A percentile compares a stretch with the other conserved stretches of the same genome.
Conservation (phyloP, 2,888 invertebrate genomes). For the Fragum fragum region DNA sequence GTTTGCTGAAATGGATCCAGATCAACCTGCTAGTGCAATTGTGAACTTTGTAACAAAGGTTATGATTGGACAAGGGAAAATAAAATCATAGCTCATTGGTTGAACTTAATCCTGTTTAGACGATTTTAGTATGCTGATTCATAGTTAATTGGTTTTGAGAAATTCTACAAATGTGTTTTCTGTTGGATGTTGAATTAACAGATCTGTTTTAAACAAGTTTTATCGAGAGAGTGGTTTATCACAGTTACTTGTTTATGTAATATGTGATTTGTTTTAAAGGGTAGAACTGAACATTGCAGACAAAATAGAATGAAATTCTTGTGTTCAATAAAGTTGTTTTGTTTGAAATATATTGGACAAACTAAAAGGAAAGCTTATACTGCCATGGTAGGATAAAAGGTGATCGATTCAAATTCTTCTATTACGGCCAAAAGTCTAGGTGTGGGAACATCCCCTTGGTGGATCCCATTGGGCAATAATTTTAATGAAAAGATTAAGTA, state of each 20-base stretch:
- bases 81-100: constrained; percentile 74
- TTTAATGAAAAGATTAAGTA: too few relatives aligned
- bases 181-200: background rate
- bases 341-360: background rate
- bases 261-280: background rate
- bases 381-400: background rate
- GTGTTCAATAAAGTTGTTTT: background rate
- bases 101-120: background rate
- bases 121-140: background rate
- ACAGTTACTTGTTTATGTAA: constrained; percentile 4
- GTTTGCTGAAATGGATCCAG: constrained; percentile 97
- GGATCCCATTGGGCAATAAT: background rate
- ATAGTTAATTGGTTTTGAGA: background rate
- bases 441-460: background rate
- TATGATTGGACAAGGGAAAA: constrained; percentile 85
- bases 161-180: constrained; percentile 7
- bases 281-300: background rate
- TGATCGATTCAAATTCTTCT: background rate
- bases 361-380: background rate
- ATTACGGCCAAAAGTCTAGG: background rate
- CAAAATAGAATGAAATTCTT: background rate
- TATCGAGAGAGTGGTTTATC: constrained; percentile 1
- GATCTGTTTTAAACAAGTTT: background rate
- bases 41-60: constrained; percentile 89
- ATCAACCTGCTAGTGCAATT: constrained; percentile 97